Evolutionary conservation across 2,797 vertebrate genomes (phyloP).

Genomic region (Pteropus rufus): DNA sequence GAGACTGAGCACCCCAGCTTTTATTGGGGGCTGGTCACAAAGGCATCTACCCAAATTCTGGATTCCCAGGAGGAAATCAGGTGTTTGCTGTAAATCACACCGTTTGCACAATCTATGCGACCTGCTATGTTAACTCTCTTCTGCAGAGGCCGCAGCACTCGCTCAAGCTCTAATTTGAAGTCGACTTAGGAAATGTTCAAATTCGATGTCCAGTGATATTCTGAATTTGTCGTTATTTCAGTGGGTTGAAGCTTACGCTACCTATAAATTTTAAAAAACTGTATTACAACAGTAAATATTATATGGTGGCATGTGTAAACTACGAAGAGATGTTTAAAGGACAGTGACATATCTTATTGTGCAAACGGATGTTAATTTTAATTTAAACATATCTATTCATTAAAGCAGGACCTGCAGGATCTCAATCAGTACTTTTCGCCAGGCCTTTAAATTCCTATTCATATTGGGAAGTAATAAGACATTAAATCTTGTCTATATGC

Average conservation of each 20-base stretch:
- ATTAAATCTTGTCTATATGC: background rate
- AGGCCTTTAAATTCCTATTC: background rate
- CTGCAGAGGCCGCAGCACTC: background rate
- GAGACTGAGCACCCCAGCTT: background rate
- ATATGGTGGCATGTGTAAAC: background rate
- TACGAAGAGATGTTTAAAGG: conserved; percentile 22
- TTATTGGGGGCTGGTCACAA: background rate
- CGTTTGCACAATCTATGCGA: background rate
- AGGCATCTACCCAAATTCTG: background rate
- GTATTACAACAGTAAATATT: conserved; percentile 9
- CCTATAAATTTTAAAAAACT: background rate
- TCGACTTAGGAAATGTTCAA: conserved; percentile 17
- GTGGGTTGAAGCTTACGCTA: background rate
- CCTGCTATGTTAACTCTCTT: background rate
- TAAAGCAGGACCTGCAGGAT: background rate
- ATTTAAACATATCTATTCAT: conserved; percentile 11
- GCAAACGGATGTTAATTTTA: conserved; percentile 12
- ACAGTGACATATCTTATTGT: background rate
- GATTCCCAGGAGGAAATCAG: background rate
- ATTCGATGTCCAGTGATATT: background rate
- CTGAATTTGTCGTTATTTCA: conserved; percentile 17
- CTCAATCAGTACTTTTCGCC: background rate
- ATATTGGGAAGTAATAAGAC: background rate
- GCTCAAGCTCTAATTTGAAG: background rate
- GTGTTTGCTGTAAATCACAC: background rate